Conservation (phyloP, 2,113 vertebrate species). For the Cynocephalus volans region DNA sequence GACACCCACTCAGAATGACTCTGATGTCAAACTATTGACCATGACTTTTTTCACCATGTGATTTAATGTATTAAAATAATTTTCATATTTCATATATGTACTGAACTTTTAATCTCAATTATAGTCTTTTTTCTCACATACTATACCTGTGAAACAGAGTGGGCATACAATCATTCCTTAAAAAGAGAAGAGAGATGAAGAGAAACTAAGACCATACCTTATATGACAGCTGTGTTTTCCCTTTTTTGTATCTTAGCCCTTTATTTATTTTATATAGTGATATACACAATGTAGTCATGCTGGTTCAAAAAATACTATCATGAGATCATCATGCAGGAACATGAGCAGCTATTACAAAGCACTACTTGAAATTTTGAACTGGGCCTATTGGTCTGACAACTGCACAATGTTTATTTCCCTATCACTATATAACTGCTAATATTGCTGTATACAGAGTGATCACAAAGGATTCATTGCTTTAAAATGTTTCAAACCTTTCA, state of each 20-base stretch:
- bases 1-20: background rate
- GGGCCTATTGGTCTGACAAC: background rate
- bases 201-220: background rate
- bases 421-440: background rate
- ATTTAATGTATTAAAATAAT: slow-evolving; percentile 38
- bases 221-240: background rate
- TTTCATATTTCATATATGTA: slow-evolving; percentile 2
- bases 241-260: slow-evolving; percentile 15
- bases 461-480: background rate
- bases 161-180: background rate
- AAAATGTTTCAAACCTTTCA: background rate
- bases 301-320: background rate
- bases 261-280: background rate
- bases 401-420: background rate
- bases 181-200: slow-evolving; percentile 2
- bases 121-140: background rate
- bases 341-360: background rate
- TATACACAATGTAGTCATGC: too few species aligned
- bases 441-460: background rate
- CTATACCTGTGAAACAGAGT: background rate
- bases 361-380: background rate
- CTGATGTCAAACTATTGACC: background rate
- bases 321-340: background rate
- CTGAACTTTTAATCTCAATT: background rate
- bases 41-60: background rate